Evolutionary conservation across 2,113 vertebrate species (phyloP).

Genomic region (Danio rerio): DNA sequence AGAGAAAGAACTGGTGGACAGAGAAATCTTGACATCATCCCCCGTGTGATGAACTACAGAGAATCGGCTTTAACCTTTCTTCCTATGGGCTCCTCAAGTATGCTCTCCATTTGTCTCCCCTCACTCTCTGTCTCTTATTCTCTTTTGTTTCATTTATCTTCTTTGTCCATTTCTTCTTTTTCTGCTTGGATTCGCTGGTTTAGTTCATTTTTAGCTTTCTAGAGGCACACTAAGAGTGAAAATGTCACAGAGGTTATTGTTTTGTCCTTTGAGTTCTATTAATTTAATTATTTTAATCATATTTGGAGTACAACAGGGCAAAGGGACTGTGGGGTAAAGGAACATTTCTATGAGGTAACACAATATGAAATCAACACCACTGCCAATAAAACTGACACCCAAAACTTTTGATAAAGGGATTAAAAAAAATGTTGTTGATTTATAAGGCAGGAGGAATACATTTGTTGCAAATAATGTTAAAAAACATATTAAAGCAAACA

Average conservation of each 20-base stretch:
- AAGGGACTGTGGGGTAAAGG: background rate
- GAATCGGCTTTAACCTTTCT: background rate
- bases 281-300: background rate
- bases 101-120: background rate
- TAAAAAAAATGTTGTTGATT: too few species aligned
- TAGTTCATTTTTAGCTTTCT: background rate
- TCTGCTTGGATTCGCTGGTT: background rate
- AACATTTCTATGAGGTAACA: background rate
- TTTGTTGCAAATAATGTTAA: too few species aligned
- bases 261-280: background rate
- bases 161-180: background rate
- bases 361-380: background rate
- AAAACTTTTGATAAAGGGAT: too few species aligned
- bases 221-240: background rate
- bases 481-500: too few species aligned
- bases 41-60: conserved; percentile 28
- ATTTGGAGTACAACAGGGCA: background rate
- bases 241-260: background rate
- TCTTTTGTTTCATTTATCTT: background rate
- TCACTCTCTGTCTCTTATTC: background rate
- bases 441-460: too few species aligned
- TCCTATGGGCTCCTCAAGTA: background rate
- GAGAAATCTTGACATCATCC: conserved; percentile 35
- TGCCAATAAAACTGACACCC: too few species aligned
- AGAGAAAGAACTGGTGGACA: background rate